These are phyloP conservation scores for Triplophysa yarkandensis DNA, from an alignment of 2,797 vertebrate species.

Conservation along the genomic window DNA sequence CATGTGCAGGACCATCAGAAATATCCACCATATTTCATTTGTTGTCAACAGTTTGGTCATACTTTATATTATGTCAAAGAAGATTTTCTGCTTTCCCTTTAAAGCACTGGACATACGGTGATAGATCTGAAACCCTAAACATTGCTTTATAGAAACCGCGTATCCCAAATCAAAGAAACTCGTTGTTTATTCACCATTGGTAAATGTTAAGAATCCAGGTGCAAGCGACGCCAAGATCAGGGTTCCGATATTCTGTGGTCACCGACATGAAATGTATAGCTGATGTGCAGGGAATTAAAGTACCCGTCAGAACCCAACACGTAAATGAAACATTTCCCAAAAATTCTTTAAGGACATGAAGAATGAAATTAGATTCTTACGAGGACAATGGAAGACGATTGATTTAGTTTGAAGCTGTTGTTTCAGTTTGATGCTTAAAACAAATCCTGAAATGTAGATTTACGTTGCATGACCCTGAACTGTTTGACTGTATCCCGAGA, in stretches of 20 bases:
- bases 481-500: not conserved
- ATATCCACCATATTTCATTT: not conserved
- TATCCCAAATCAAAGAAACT: not conserved
- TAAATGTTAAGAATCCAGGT: not conserved
- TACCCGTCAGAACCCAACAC: not conserved
- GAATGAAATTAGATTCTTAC: not conserved
- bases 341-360: no score
- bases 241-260: not conserved
- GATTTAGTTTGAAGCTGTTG: not conserved
- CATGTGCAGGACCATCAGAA: not conserved
- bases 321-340: not conserved
- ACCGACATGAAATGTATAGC: not conserved
- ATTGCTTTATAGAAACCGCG: constrained; percentile 2
- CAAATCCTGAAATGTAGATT: not conserved
- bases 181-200: no score
- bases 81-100: constrained; percentile 6
- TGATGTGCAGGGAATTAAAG: not conserved
- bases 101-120: constrained; percentile 31
- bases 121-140: not conserved
- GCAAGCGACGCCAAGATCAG: not conserved
- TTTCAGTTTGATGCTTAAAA: not conserved
- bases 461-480: not conserved
- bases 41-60: constrained; percentile 20
- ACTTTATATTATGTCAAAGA: constrained; percentile 40
- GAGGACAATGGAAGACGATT: not conserved